Base-by-base conservation (phyloP, 2,797 vertebrate genomes). In the Coreius guichenoti region DNA sequence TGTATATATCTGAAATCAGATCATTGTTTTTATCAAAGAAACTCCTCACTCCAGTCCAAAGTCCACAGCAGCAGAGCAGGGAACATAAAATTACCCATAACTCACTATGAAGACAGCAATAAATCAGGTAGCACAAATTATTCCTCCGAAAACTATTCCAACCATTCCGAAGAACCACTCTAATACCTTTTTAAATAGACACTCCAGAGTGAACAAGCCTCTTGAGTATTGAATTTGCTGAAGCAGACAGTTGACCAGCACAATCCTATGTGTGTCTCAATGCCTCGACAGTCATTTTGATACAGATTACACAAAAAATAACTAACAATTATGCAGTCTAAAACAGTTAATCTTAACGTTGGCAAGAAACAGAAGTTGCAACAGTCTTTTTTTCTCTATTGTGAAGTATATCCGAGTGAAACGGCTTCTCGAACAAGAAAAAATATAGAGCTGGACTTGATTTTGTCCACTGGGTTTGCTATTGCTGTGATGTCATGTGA, bases 131-230 rank as follows among this genome's bases (percentile, higher is more conserved):
- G 23, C 33, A 61, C 61, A 31, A 82, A 68, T 63, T 73, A 54
- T 67, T 33, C 45, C 86, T 81, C 73, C 29, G 78, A 82, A 85
- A 84, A 54, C 26, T 5, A 85, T 23, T 56, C 49, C n/a, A n/a
- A n/a, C n/a, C 69, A 36, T 47, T 82, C 6, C 1, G 3, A 26
- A 17, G 14, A 65, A 45, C 16, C 81, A n/a, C 9, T 61, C 69
- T 47, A 78, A 56, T 82, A 51, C 39, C 36, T 86, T 69, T 61
- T 82, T 86, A 47, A 69, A 73, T 43, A 61, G 81, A 61, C 81
- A 63, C 29, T 86, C 47, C 56, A 73, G 63, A 75, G n/a, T 82
- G 72, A 80, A 79, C 54, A 61, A 61, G 73, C 26, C 74, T 78
- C 80, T 82, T 70, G 65, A 65, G 81, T 69, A 63, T n/a, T 65